Conservation (phyloP, 2,113 vertebrate species). For the Cygnus buccinator region DNA sequence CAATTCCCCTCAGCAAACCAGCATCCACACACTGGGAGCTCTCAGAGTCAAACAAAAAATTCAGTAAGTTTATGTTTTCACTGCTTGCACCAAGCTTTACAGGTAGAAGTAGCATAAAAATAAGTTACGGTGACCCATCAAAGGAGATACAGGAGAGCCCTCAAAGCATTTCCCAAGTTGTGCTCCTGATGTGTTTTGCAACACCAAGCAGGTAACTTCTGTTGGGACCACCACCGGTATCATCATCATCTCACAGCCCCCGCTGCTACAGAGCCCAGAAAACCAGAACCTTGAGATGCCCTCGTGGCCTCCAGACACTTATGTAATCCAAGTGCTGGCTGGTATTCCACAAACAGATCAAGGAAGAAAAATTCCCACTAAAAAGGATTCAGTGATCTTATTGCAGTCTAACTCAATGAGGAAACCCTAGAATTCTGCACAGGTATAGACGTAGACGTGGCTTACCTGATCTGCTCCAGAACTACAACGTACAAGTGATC, state of each 20-base stretch:
- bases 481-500: constrained; percentile 87
- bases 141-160: not conserved
- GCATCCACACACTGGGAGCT: not conserved
- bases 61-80: not conserved
- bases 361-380: not conserved
- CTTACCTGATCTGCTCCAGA: constrained; percentile 90
- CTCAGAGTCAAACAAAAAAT: not conserved
- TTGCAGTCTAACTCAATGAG: not conserved
- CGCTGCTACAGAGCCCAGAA: not conserved
- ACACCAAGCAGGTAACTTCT: not conserved
- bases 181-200: not conserved
- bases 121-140: not conserved
- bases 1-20: not conserved
- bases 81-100: not conserved
- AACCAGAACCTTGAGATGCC: not conserved
- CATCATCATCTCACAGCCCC: not conserved
- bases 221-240: not conserved
- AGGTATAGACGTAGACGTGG: not conserved
- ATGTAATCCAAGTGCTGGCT: not conserved
- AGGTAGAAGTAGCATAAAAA: not conserved
- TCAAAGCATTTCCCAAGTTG: not conserved
- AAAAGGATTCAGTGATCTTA: not conserved
- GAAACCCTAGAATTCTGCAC: fast-evolving
- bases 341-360: not conserved
- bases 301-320: not conserved